A percentile compares a stretch with the other conserved stretches of the same genome.
Conservation (phyloP, 2,797 vertebrate genomes). For the Clarias fuscus region DNA sequence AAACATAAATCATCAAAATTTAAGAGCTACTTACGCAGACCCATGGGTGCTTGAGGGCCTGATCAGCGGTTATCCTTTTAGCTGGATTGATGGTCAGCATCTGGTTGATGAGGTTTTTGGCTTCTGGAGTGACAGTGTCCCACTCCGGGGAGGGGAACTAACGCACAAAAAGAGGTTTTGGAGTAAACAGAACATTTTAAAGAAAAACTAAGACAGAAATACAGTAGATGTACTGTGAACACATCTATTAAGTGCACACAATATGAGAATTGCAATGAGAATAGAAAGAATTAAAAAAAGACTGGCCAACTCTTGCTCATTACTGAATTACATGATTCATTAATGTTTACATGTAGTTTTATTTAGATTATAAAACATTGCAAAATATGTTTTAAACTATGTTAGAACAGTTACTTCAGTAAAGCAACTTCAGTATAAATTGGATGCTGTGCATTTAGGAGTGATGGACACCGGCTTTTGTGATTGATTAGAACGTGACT, state of each 20-base stretch:
- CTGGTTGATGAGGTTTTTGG: slow-evolving; percentile 99
- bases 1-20: not conserved
- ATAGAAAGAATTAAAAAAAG: not conserved
- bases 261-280: not conserved
- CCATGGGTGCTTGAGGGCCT: slow-evolving; percentile 99
- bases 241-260: not conserved
- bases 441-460: slow-evolving; percentile 20
- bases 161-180: slow-evolving; percentile 1
- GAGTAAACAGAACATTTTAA: not conserved
- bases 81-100: slow-evolving; percentile 99
- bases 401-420: not conserved
- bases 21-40: slow-evolving; percentile 88
- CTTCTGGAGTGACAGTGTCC: slow-evolving; percentile 98
- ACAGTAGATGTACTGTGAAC: not conserved
- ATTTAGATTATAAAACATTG: not conserved
- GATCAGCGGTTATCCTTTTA: slow-evolving; percentile 96
- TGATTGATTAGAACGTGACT: slow-evolving; percentile 49
- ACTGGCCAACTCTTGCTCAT: not conserved
- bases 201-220: not conserved
- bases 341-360: not conserved
- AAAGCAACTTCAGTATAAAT: not conserved
- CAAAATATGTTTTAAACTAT: not conserved
- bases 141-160: slow-evolving; percentile 99
- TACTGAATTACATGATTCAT: not conserved
- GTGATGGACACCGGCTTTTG: slow-evolving; percentile 11